Conservation (phyloP, 2,797 vertebrate genomes). For the Alectoris magna region DNA sequence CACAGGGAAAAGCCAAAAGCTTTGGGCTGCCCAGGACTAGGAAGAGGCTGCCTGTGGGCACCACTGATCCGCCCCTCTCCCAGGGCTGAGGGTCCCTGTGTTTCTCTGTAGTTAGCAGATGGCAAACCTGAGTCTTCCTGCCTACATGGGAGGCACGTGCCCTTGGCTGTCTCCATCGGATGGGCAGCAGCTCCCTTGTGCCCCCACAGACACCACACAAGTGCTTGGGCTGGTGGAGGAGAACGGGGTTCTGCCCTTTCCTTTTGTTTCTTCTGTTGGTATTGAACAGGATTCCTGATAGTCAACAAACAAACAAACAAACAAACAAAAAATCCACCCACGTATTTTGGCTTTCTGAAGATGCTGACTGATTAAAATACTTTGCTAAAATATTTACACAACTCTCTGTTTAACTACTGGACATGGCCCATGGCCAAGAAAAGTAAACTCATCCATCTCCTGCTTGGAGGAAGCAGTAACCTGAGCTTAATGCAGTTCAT, state of each 20-base stretch:
- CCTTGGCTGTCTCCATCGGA: background rate
- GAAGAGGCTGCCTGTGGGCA: accelerated
- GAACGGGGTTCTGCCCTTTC: background rate
- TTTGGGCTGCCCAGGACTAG: background rate
- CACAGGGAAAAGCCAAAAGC: background rate
- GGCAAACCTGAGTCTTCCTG: background rate
- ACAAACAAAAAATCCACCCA: background rate
- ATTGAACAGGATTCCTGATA: background rate
- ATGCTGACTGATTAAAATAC: background rate
- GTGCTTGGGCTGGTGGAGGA: background rate
- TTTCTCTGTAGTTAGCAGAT: accelerated
- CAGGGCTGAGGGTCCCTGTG: accelerated
- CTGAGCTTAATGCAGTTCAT: background rate
- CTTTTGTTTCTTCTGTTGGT: background rate
- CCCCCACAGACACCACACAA: accelerated
- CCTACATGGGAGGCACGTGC: accelerated
- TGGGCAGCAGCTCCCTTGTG: background rate
- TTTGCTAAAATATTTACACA: background rate
- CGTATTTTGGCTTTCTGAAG: background rate
- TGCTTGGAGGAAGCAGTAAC: background rate
- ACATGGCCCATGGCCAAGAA: background rate
- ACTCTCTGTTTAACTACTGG: background rate
- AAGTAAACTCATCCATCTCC: background rate
- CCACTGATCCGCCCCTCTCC: background rate
- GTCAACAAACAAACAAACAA: background rate